A percentile compares a stretch with the other conserved stretches of the same genome.
These are phyloP conservation scores for Drosophila rellima DNA, from an alignment of 2,888 invertebrate genomes.

Conservation along the genomic window DNA sequence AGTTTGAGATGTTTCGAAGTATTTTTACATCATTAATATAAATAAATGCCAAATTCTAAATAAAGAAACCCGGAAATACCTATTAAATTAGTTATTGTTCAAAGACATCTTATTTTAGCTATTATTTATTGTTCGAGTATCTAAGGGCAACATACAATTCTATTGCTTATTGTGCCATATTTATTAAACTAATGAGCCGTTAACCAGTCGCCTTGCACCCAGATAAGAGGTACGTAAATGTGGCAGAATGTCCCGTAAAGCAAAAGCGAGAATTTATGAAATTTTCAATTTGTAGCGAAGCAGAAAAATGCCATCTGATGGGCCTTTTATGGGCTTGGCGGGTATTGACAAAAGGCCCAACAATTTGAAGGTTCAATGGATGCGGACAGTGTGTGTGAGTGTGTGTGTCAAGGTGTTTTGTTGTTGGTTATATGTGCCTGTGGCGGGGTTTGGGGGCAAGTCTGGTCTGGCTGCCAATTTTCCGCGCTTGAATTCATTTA, in stretches of 20 bases:
- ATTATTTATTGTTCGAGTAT: background rate
- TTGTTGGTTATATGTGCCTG: slow-evolving; percentile 21
- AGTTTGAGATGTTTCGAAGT: too few relatives aligned
- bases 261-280: slow-evolving; percentile 55
- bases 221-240: slow-evolving; percentile 8
- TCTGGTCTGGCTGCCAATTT: slow-evolving; percentile 57
- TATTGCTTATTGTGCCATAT: slow-evolving; percentile 41
- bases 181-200: slow-evolving; percentile 65
- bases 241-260: slow-evolving; percentile 8
- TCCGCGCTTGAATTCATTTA: slow-evolving; percentile 79
- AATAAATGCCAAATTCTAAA: too few relatives aligned
- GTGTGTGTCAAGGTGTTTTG: slow-evolving; percentile 42
- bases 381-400: slow-evolving; percentile 37
- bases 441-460: slow-evolving; percentile 2
- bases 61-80: too few relatives aligned
- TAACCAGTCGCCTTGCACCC: slow-evolving; percentile 38
- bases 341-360: slow-evolving; percentile 59
- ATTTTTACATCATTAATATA: too few relatives aligned
- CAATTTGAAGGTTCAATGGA: slow-evolving; percentile 51
- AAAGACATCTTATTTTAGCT: background rate
- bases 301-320: slow-evolving; percentile 63
- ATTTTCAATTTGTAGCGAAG: slow-evolving; percentile 67
- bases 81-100: background rate
- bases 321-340: slow-evolving; percentile 46
- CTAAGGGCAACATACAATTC: slow-evolving; percentile 13